Conservation (phyloP, 1,140 invertebrate genomes). For the Leptopilina boulardi region DNA sequence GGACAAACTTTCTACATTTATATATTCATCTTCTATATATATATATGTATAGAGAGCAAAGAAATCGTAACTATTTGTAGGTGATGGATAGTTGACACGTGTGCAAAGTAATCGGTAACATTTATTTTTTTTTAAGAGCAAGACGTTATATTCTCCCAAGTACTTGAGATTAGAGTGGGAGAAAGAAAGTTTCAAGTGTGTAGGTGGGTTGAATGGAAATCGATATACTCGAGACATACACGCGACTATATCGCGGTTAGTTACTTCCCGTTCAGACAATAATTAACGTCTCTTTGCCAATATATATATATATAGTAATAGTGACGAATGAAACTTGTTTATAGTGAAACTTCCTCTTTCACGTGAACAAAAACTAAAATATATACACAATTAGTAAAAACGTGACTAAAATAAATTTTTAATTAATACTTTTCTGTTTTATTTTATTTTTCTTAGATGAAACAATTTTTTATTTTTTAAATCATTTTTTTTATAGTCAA, state of each 20-base stretch:
- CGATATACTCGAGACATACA: neutral
- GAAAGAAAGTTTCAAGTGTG: slow-evolving; percentile 13
- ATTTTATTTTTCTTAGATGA: too few species aligned
- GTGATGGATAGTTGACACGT: slow-evolving; percentile 27
- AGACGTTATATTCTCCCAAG: neutral
- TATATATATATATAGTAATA: too few species aligned
- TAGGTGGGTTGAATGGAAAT: slow-evolving; percentile 17
- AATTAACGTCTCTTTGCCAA: slow-evolving; percentile 12
- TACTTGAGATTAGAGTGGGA: neutral
- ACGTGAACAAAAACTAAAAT: neutral
- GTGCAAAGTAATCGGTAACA: neutral
- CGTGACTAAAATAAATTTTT: too few species aligned
- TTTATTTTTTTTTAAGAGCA: slow-evolving; percentile 14
- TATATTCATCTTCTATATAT: neutral
- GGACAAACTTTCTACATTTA: slow-evolving; percentile 4
- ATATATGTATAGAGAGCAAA: neutral
- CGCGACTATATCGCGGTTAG: slow-evolving; percentile 4
- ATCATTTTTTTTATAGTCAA: too few species aligned
- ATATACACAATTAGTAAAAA: neutral
- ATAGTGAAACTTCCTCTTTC: neutral
- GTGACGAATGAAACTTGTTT: slow-evolving; percentile 8
- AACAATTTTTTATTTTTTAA: too few species aligned
- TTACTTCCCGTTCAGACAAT: slow-evolving; percentile 16
- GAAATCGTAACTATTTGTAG: neutral
- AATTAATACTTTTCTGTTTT: too few species aligned